Evolutionary conservation across 2,888 invertebrate species (phyloP).

Genomic region (Gnatocerus cornutus): DNA sequence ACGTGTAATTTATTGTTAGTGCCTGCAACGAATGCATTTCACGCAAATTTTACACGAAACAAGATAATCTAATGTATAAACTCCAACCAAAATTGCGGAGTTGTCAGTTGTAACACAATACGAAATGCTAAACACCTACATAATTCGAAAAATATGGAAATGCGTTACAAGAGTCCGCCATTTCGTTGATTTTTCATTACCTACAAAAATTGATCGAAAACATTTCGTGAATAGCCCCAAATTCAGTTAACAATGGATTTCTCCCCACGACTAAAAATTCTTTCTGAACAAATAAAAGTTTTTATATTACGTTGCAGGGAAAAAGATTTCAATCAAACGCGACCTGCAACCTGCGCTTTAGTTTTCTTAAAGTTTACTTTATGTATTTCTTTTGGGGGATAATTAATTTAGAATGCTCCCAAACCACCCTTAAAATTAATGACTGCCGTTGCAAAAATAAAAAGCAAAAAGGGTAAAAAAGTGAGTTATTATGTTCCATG

Average conservation of each 20-base stretch:
- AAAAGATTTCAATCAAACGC: too few relatives aligned
- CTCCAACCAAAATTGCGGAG: not conserved
- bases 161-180: not conserved
- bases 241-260: too few relatives aligned
- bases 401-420: constrained; percentile 8
- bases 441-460: constrained; percentile 2
- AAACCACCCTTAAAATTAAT: not conserved
- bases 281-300: too few relatives aligned
- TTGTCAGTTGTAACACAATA: not conserved
- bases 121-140: too few relatives aligned
- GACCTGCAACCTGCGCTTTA: too few relatives aligned
- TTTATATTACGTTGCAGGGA: too few relatives aligned
- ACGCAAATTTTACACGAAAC: constrained; percentile 15
- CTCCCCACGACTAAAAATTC: too few relatives aligned
- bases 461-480: constrained; percentile 5
- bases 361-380: too few relatives aligned
- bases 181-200: too few relatives aligned
- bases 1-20: constrained; percentile 21
- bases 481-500: constrained; percentile 13
- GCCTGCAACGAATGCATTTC: constrained; percentile 15
- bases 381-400: not conserved
- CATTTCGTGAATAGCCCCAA: too few relatives aligned
- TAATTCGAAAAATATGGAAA: not conserved
- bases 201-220: too few relatives aligned
- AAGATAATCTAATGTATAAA: not conserved